Percentiles rank a stretch among this genome's conserved stretches.
phyloP scores from a whole-genome alignment of 2,113 vertebrate genomes.

The Cairina moschata region DNA sequence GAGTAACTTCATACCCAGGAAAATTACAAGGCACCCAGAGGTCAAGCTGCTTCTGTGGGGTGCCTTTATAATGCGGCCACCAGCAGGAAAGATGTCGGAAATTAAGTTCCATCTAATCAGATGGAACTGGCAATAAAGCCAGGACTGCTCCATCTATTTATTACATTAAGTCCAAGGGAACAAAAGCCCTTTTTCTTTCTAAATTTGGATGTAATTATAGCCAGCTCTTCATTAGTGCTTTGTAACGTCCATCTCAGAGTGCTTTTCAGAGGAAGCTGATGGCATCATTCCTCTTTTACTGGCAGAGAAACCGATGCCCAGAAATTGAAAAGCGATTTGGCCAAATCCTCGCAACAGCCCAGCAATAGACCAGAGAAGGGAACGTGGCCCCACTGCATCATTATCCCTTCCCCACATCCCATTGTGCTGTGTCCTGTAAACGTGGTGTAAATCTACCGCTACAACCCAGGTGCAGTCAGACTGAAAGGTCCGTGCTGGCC shows the following conservation, averaged over 20 bases:
- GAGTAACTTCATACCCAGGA: constrained; percentile 13
- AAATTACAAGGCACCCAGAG: constrained; percentile 32
- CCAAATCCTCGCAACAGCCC: neutral
- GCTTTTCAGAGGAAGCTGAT: neutral
- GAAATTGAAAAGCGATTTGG: neutral
- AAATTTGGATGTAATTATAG: constrained; percentile 45
- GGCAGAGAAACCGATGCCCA: neutral
- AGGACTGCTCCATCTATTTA: constrained; percentile 35
- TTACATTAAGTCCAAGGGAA: constrained; percentile 43
- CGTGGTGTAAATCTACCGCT: neutral
- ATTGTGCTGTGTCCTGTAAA: neutral
- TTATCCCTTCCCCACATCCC: accelerated
- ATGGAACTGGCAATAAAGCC: constrained; percentile 29
- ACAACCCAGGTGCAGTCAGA: neutral
- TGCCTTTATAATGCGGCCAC: neutral
- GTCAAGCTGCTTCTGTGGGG: constrained; percentile 43
- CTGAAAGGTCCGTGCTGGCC: neutral
- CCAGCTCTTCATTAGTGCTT: constrained; percentile 47
- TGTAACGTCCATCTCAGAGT: constrained; percentile 1
- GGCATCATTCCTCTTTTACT: constrained; percentile 12
- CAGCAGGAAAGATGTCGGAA: constrained; percentile 27
- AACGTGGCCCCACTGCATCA: neutral
- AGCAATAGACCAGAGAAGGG: neutral
- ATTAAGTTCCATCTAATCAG: constrained; percentile 49
- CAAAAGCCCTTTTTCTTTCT: constrained; percentile 41